Conservation (phyloP, 2,113 vertebrate genomes). For the Salvelinus namaycush region DNA sequence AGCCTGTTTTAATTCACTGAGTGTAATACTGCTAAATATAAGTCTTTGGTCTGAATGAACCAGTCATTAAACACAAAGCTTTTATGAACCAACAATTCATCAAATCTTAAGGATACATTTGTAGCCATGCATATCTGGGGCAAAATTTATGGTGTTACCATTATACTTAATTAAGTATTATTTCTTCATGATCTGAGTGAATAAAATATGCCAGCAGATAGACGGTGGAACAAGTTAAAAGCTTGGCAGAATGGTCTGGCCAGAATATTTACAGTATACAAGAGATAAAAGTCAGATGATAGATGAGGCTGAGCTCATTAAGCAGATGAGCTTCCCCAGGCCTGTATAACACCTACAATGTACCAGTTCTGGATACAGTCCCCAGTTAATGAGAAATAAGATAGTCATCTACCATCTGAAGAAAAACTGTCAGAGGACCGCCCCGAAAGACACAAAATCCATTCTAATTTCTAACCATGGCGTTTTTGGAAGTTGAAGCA, state of each 20-base stretch:
- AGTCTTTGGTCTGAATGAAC: slow-evolving; percentile 27
- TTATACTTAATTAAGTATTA: slow-evolving; percentile 53
- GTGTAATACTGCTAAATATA: slow-evolving; percentile 46
- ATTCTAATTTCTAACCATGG: background rate
- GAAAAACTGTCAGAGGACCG: background rate
- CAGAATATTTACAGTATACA: slow-evolving; percentile 19
- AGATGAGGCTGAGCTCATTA: slow-evolving; percentile 14
- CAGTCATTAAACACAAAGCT: slow-evolving; percentile 52
- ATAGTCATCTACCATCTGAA: background rate
- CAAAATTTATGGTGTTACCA: slow-evolving; percentile 45
- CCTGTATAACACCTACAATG: background rate
- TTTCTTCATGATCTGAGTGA: slow-evolving; percentile 33
- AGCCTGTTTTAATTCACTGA: slow-evolving; percentile 49
- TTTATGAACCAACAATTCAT: slow-evolving; percentile 60
- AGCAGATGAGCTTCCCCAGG: slow-evolving; percentile 3
- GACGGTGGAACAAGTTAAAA: slow-evolving; percentile 30
- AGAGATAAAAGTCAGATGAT: slow-evolving; percentile 18
- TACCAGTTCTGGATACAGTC: background rate
- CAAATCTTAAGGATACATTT: slow-evolving; percentile 51
- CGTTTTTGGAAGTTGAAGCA: background rate
- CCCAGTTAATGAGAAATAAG: background rate
- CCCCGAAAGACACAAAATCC: background rate
- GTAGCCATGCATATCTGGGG: slow-evolving; percentile 26
- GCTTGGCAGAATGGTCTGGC: slow-evolving; percentile 19
- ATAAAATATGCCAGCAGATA: slow-evolving; percentile 30